These are phyloP conservation scores for Halocynthia aurantium DNA, from an alignment of 23 tunicate species.

Conservation along the genomic window DNA sequence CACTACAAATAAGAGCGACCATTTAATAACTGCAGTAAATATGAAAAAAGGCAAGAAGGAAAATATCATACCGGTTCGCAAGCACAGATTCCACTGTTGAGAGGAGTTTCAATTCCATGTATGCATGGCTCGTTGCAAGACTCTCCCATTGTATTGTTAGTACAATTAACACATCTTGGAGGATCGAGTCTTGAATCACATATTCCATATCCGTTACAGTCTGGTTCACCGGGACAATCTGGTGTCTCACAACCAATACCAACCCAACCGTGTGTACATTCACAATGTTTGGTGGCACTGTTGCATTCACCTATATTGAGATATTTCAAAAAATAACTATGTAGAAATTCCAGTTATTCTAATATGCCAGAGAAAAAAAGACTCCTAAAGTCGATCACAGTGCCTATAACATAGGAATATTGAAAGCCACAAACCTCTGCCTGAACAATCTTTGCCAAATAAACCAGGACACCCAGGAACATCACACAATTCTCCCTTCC, in stretches of 20 bases:
- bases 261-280: constrained; percentile 20
- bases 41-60: neutral
- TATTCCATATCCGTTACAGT: constrained; percentile 8
- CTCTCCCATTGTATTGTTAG: constrained; percentile 15
- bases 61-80: constrained; percentile 3
- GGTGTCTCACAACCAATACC: constrained; percentile 24
- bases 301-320: constrained; percentile 11
- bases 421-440: neutral
- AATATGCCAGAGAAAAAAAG: too few species aligned
- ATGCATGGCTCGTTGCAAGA: constrained; percentile 11
- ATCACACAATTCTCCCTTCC: constrained; percentile 30
- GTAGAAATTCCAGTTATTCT: too few species aligned
- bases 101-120: constrained; percentile 9
- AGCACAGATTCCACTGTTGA: constrained; percentile 17
- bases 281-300: constrained; percentile 14
- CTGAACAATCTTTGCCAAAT: constrained; percentile 16
- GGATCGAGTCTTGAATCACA: constrained; percentile 26
- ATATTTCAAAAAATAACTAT: too few species aligned
- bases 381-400: too few species aligned
- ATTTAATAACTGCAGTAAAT: neutral
- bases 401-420: neutral
- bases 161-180: constrained; percentile 22
- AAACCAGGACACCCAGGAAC: constrained; percentile 24
- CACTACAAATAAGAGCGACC: constrained; percentile 4
- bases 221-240: constrained; percentile 27